These are phyloP conservation scores for Pegoplata infirma DNA, from an alignment of 2,888 invertebrate species.

Conservation along the genomic window DNA sequence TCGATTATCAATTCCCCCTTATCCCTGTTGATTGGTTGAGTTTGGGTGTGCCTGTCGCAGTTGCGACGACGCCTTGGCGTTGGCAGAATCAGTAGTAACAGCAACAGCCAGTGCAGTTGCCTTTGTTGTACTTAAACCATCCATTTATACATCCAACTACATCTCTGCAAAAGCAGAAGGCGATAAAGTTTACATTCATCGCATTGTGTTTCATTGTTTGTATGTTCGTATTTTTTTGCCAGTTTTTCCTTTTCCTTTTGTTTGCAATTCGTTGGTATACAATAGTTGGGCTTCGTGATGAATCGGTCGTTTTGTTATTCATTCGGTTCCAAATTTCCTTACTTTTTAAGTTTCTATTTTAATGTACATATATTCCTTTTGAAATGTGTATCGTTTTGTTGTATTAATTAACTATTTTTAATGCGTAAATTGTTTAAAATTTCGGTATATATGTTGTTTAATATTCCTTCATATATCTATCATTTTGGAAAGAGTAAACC, in stretches of 20 bases:
- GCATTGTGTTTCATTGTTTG: conserved; percentile 44
- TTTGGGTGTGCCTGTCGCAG: conserved; percentile 76
- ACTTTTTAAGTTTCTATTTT: no score
- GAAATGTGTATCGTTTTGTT: no score
- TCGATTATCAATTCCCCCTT: conserved; percentile 61
- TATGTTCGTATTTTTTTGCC: conserved; percentile 26
- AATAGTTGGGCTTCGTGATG: conserved; percentile 34
- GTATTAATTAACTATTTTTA: no score
- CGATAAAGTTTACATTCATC: conserved; percentile 23
- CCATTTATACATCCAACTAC: conserved; percentile 25
- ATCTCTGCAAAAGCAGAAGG: conserved; percentile 48
- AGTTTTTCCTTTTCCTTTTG: conserved; percentile 18
- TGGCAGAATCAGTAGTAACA: conserved; percentile 58
- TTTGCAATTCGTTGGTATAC: conserved; percentile 24
- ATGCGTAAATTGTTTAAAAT: no score
- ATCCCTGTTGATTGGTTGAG: conserved; percentile 64
- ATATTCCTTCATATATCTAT: no score
- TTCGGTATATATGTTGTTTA: no score
- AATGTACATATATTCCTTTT: no score
- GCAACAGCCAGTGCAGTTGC: conserved; percentile 36
- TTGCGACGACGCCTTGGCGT: conserved; percentile 69
- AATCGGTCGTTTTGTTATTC: conserved; percentile 28
- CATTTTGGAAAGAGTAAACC: no score
- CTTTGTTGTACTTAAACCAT: conserved; percentile 48
- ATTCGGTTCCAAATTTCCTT: conserved; percentile 5